Conservation (phyloP, 2,888 invertebrate species). For the Panorpa germanica region DNA sequence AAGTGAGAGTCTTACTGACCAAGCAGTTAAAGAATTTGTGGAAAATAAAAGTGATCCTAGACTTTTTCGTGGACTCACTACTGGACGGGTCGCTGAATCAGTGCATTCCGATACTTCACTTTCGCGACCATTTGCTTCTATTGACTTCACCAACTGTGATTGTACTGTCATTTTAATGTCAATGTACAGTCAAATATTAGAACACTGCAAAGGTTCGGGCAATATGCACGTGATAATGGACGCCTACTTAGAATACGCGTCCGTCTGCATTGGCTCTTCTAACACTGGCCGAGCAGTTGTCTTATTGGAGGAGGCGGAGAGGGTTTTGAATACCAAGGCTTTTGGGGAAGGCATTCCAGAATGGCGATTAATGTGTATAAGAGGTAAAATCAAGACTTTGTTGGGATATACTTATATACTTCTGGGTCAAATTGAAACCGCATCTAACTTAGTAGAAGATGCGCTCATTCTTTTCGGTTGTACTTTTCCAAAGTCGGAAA, state of each 20-base stretch:
- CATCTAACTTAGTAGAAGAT: too few relatives aligned
- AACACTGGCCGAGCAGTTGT: constrained; percentile 37
- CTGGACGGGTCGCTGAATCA: too few relatives aligned
- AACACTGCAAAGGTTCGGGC: constrained; percentile 40
- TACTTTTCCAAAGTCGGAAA: too few relatives aligned
- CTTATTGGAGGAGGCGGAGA: constrained; percentile 26
- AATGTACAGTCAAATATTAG: constrained; percentile 35
- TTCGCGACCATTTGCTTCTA: constrained; percentile 27
- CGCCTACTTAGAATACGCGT: constrained; percentile 35
- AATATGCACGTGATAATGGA: constrained; percentile 27
- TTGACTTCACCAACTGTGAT: constrained; percentile 34
- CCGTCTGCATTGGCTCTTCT: constrained; percentile 29
- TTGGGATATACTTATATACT: constrained; percentile 21
- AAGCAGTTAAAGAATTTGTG: too few relatives aligned
- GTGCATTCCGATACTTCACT: constrained; percentile 13
- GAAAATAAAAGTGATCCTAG: too few relatives aligned
- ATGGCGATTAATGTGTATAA: constrained; percentile 22
- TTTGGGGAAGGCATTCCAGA: too few relatives aligned
- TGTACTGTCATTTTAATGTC: constrained; percentile 34
- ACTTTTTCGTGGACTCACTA: too few relatives aligned
- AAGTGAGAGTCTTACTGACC: too few relatives aligned
- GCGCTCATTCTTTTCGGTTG: too few relatives aligned
- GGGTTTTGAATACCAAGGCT: too few relatives aligned
- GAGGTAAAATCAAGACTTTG: constrained; percentile 20
- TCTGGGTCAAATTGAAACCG: too few relatives aligned